Evolutionary conservation across 2,888 invertebrate genomes (phyloP).

Genomic region (Eupithecia centaureata): DNA sequence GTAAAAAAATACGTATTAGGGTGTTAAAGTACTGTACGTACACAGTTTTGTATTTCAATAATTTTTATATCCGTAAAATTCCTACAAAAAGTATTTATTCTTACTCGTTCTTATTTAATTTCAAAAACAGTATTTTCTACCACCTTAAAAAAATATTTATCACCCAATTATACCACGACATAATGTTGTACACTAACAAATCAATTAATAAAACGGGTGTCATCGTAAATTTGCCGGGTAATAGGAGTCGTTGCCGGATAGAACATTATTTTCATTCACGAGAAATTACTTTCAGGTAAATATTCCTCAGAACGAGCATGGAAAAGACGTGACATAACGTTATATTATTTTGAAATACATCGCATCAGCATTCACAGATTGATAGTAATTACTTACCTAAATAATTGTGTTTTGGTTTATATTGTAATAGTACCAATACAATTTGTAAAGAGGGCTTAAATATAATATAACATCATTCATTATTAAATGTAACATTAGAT

Average conservation of each 20-base stretch:
- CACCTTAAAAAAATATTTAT: conserved; percentile 42
- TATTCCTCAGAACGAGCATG: conserved; percentile 3
- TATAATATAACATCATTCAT: too few relatives aligned
- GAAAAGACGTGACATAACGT: conserved; percentile 2
- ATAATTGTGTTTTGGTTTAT: too few relatives aligned
- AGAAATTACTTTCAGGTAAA: conserved; percentile 13
- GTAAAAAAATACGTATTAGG: neutral
- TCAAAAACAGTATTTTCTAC: neutral
- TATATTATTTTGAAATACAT: neutral
- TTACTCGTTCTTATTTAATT: too few relatives aligned
- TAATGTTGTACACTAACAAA: conserved; percentile 51
- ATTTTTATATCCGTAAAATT: neutral
- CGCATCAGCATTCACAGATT: neutral
- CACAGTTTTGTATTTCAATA: neutral
- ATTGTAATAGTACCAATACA: too few relatives aligned
- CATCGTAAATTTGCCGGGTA: conserved; percentile 49
- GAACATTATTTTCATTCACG: conserved; percentile 21
- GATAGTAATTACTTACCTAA: neutral
- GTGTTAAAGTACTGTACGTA: too few relatives aligned
- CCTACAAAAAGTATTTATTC: too few relatives aligned
- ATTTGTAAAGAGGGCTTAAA: too few relatives aligned
- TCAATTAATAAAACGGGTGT: conserved; percentile 54
- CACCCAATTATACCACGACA: conserved; percentile 56
- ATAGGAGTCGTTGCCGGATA: conserved; percentile 37
- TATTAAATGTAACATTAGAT: too few relatives aligned